Conservation (phyloP, 1,140 invertebrate genomes). For the Drosophila aff. region DNA sequence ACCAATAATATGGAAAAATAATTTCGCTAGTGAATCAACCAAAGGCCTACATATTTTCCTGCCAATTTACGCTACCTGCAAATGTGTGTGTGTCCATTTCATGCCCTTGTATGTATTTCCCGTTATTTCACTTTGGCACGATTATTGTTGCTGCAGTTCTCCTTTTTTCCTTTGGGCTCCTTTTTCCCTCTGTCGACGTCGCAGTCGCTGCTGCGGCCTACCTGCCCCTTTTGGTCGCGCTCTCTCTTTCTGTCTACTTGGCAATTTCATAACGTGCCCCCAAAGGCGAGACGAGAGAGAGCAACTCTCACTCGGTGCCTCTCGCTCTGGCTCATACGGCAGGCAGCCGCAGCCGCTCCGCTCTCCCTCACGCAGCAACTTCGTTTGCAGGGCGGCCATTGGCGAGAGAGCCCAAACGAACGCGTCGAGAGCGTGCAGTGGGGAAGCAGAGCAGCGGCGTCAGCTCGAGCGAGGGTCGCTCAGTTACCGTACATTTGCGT, state of each 20-base stretch:
- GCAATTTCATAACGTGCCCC: conserved; percentile 76
- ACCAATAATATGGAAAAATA: neutral
- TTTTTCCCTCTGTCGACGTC: conserved; percentile 46
- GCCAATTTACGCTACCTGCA: conserved; percentile 16
- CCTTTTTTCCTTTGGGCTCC: conserved; percentile 50
- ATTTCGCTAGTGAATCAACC: conserved; percentile 7
- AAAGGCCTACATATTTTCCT: conserved; percentile 1
- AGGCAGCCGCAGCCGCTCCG: conserved; percentile 3
- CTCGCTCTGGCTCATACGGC: conserved; percentile 15
- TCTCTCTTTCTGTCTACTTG: conserved; percentile 51
- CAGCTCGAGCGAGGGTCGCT: conserved; percentile 56
- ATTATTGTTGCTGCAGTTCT: conserved; percentile 69
- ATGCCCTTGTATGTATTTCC: conserved; percentile 45
- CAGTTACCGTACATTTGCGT: conserved; percentile 68
- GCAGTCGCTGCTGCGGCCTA: conserved; percentile 37
- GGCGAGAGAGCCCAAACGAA: conserved; percentile 61
- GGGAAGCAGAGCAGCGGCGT: conserved; percentile 55
- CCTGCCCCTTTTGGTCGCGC: conserved; percentile 27
- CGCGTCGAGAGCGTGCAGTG: conserved; percentile 50
- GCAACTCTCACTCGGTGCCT: conserved; percentile 37
- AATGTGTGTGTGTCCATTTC: conserved; percentile 1
- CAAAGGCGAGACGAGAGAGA: conserved; percentile 50
- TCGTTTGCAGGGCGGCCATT: conserved; percentile 65
- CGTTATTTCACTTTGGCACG: conserved; percentile 74
- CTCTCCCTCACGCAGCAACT: conserved; percentile 55